Evolutionary conservation across 2,113 vertebrate species (phyloP), one percentile per base, ranked within the genome.

Genomic region (Lepus americanus): DNA sequence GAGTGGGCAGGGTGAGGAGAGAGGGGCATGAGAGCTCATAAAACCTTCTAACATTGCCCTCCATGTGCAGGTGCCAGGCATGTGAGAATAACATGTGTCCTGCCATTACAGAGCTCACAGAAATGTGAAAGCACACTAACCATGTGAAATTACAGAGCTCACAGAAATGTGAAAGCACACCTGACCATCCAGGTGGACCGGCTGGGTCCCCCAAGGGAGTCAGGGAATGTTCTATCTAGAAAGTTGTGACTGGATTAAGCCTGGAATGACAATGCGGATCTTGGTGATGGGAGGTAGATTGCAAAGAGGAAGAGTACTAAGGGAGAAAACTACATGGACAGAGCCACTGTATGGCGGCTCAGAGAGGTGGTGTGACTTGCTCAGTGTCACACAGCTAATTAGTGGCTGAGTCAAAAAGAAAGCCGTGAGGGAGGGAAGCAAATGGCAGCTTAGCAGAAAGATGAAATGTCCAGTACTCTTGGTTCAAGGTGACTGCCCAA

Each of bases 161-260:
- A 55, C 19, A 44, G 51, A 5, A 25, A 22, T 7, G 4, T 39
- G 66, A 51, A 49, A 81, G 23, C 36, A 79, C 1, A 33, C 19
- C 31, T 25, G 9, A 29, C 27, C 11, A 55, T 31, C 20, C 4
- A 53, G 33, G 33, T 5, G 64, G 55, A 5, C 6, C 22, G 19
- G 0, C 6, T 69, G 8, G 8, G 20, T 33, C 16, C 12, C 11
- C 29, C 1, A 7, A 31, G 17, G 16, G 7, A 6, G 1, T 36
- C 51, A 55, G n/a, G 31, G 27, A 20, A 29, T n/a, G 11, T 55
- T 94, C 85, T 86, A 11, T 7, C 1, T 49, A 22, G 4, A 23
- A 59, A 29, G 1, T 36, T n/a, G 33, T 70, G 27, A n/a, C 39
- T 69, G 29, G 36, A n/a, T 55, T 51, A 92, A 81, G 19, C 36